Evolutionary conservation across 2,888 invertebrate genomes (phyloP), one percentile per base, ranked within the genome.

Genomic region (Amphipyra berbera): DNA sequence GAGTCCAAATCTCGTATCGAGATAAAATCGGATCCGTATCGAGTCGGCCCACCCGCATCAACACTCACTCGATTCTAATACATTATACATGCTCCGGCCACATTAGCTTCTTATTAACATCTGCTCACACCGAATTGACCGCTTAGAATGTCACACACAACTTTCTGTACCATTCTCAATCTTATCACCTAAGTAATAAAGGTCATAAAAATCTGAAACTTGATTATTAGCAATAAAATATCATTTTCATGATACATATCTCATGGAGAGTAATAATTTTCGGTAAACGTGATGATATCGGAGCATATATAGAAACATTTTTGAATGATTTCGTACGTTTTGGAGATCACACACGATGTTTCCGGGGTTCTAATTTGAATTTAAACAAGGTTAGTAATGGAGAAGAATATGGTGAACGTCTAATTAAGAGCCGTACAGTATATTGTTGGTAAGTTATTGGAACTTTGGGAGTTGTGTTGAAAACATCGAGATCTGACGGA

Each of bases 11-110:
- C 91, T 84, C 82, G 86, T 88, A 90, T 90, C 86, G 88, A 91
- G 93, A 93, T 93, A 87, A 86, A 82, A 91, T 90, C 90, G 86
- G 86, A 85, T 87, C 84, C 82, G 88, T 90, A 91, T 90, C 93
- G 89, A 82, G 77, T 63, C 68, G 71, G 92, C 87, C 94, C 93
- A 93, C 92, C 92, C 92, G 91, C 88, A 85, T 85, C 83, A 84
- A 81, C 74, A 79, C 78, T 77, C 73, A 77, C 80, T 75, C 69
- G 64, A 53, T 68, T 73, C 90, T 90, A 90, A 92, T 91, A 90
- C 91, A 91, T 92, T 92, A 91, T 90, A 91, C 91, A 92, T 92
- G 88, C 85, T 86, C 82, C 81, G 81, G 74, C 85, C 84, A 86
- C 88, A 88, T 89, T 88, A 86, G 84, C 81, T 79, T 79, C 79